These are phyloP conservation scores for Tor tambroides DNA, from an alignment of 2,113 vertebrate genomes.

Conservation along the genomic window DNA sequence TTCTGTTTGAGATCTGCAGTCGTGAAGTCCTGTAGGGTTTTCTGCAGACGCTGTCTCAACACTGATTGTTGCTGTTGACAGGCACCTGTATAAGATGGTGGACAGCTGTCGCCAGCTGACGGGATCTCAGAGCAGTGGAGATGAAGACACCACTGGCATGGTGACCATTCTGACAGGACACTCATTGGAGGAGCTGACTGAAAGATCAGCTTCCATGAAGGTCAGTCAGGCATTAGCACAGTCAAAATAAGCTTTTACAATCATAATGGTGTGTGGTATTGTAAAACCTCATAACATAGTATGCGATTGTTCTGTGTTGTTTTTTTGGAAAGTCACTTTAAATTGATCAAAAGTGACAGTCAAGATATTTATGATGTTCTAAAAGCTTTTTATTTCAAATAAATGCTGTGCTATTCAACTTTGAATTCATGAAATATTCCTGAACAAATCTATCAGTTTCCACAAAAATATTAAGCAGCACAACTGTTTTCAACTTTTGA, in stretches of 20 bases:
- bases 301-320: too few relatives aligned
- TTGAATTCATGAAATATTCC: not conserved
- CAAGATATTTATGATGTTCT: too few relatives aligned
- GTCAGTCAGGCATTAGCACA: slow-evolving; percentile 50
- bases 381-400: too few relatives aligned
- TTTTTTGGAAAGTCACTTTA: too few relatives aligned
- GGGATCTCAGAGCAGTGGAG: slow-evolving; percentile 85
- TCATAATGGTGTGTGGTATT: not conserved
- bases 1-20: not conserved
- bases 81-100: slow-evolving; percentile 96
- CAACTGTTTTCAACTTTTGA: not conserved
- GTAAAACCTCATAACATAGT: too few relatives aligned
- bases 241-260: too few relatives aligned
- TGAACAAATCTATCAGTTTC: not conserved
- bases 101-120: slow-evolving; percentile 96
- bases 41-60: not conserved
- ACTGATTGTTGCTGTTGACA: slow-evolving; percentile 57
- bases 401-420: not conserved
- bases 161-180: slow-evolving; percentile 92
- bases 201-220: slow-evolving; percentile 87
- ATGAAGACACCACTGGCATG: slow-evolving; percentile 95
- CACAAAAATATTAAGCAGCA: not conserved
- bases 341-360: too few relatives aligned
- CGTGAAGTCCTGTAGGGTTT: not conserved
- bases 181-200: slow-evolving; percentile 77